phyloP scores from a whole-genome alignment of 1,140 invertebrate species.

The Drosophila lacertosa region DNA sequence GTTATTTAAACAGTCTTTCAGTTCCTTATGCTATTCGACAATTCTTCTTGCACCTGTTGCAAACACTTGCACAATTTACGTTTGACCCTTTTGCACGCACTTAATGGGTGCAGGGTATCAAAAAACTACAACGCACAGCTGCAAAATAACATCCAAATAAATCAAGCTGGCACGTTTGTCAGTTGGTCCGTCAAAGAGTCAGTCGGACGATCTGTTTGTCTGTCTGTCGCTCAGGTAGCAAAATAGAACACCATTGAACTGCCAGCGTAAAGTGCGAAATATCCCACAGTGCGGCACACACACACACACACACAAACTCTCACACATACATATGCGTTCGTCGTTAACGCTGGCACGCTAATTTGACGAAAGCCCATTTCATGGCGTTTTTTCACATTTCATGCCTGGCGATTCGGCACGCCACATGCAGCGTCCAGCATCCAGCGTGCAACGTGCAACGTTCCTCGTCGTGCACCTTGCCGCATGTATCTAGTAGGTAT shows the following conservation, averaged over 20 bases:
- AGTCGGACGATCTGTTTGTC: too few species aligned
- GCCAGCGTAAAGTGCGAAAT: slow-evolving; percentile 72
- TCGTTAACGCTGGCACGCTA: slow-evolving; percentile 79
- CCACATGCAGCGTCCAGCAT: slow-evolving; percentile 15
- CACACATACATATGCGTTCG: slow-evolving; percentile 30
- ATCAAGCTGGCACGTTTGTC: slow-evolving; percentile 34
- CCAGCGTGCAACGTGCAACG: slow-evolving; percentile 3
- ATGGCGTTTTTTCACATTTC: slow-evolving; percentile 79
- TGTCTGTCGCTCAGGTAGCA: slow-evolving; percentile 32
- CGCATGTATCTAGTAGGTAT: slow-evolving; percentile 16
- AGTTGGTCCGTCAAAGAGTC: slow-evolving; percentile 10
- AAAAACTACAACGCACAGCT: slow-evolving; percentile 6
- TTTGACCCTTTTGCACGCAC: not conserved
- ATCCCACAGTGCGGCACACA: slow-evolving; percentile 69
- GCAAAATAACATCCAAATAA: slow-evolving; percentile 30
- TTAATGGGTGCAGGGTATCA: slow-evolving; percentile 3
- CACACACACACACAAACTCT: slow-evolving; percentile 36
- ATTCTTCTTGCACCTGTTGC: not conserved
- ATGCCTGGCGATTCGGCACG: slow-evolving; percentile 52
- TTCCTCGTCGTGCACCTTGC: slow-evolving; percentile 22
- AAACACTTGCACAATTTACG: not conserved
- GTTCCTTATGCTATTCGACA: not conserved
- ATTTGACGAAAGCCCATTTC: slow-evolving; percentile 81
- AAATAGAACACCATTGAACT: slow-evolving; percentile 42
- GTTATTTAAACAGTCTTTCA: not conserved